phyloP scores from a whole-genome alignment of 2,113 vertebrate species.

The Grammomys dolichurus region DNA sequence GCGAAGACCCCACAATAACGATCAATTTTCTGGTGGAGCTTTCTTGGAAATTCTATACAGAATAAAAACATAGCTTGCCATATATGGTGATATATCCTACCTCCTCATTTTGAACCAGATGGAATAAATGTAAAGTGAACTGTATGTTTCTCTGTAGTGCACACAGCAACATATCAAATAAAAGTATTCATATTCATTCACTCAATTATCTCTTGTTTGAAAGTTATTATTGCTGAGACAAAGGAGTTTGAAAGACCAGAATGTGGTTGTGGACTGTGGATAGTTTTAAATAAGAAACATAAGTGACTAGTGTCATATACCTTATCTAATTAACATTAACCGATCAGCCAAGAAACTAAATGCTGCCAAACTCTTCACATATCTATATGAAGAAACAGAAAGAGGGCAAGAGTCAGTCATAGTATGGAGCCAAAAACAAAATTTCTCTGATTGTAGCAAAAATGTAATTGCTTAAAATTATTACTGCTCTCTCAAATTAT shows the following conservation, averaged over 20 bases:
- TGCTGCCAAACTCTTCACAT: not conserved
- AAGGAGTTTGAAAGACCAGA: not conserved
- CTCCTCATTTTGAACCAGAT: conserved; percentile 41
- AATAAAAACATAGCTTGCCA: conserved; percentile 57
- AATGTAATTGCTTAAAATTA: not conserved
- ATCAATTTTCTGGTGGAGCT: conserved; percentile 65
- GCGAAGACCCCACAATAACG: conserved; percentile 45
- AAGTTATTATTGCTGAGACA: conserved; percentile 3
- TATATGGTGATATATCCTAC: not conserved
- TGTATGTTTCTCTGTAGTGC: not conserved
- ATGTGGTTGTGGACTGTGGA: not conserved
- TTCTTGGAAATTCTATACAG: conserved; percentile 63
- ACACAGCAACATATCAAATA: conserved; percentile 48
- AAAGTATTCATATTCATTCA: not conserved
- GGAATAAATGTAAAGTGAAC: conserved; percentile 54
- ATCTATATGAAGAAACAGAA: not conserved
- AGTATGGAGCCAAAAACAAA: not conserved
- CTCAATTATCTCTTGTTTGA: conserved; percentile 1
- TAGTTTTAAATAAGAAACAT: not conserved
- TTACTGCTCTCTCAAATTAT: not conserved
- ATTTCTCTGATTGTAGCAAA: not conserved
- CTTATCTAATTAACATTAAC: conserved; percentile 17
- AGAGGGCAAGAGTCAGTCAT: not conserved
- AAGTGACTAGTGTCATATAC: not conserved
- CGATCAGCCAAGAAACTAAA: not conserved